These are phyloP conservation scores for Argyra leucocephala DNA, from an alignment of 2,888 invertebrate species.

Conservation along the genomic window DNA sequence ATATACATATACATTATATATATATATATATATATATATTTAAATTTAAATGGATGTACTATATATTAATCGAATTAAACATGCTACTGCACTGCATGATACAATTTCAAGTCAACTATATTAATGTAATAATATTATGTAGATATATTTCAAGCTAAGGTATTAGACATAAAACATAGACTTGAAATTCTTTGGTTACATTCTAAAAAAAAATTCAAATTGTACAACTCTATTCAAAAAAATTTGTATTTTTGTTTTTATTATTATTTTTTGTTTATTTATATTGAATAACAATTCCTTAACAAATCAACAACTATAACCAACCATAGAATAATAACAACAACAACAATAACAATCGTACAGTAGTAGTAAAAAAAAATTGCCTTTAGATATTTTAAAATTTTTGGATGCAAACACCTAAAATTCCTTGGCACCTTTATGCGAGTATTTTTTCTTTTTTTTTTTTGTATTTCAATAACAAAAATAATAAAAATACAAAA, in stretches of 20 bases:
- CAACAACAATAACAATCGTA: too few species aligned
- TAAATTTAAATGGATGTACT: too few species aligned
- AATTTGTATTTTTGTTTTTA: not conserved
- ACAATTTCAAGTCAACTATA: not conserved
- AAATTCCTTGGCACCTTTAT: not conserved
- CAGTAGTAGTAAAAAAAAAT: not conserved
- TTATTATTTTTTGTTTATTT: not conserved
- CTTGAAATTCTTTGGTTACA: not conserved
- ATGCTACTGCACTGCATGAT: conserved; percentile 6
- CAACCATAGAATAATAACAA: too few species aligned
- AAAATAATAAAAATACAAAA: too few species aligned
- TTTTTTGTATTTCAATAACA: too few species aligned
- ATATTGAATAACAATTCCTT: not conserved
- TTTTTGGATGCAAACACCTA: not conserved
- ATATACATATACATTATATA: too few species aligned
- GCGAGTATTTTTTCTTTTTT: not conserved
- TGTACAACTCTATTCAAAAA: not conserved
- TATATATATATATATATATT: too few species aligned
- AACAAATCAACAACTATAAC: not conserved
- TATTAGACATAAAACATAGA: conserved; percentile 1
- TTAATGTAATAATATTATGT: too few species aligned
- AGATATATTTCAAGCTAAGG: not conserved
- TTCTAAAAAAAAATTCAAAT: not conserved
- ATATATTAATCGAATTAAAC: not conserved
- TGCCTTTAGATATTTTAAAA: not conserved